These are phyloP conservation scores for fruit fly (Drosophila melanogaster) DNA, from an alignment of 1,140 invertebrate species.

Conservation along the genomic window Release_6_plus_ISO1_MT NT_033779.5:16341001-16341500, in stretches of 20 bases:
- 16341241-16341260: neutral
- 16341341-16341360: constrained; percentile 1
- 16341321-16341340: neutral
- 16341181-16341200: no score
- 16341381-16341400: constrained; percentile 36
- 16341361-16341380: neutral
- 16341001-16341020: constrained; percentile 19
- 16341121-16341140: constrained; percentile 8
- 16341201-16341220: no score
- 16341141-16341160: constrained; percentile 28
- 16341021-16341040: neutral
- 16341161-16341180: neutral
- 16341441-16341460: constrained; percentile 18
- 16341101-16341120: neutral
- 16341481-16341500: neutral
- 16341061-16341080: neutral
- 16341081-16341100: neutral
- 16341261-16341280: constrained; percentile 6
- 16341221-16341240: neutral
- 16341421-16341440: constrained; percentile 6
- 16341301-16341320: constrained; percentile 58
- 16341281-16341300: constrained; percentile 58
- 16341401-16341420: constrained; percentile 23
- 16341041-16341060: neutral
- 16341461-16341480: constrained; percentile 19